Evolutionary conservation across 2,797 vertebrate species (phyloP).

Genomic region (Gymnoscopelus microlampas): DNA sequence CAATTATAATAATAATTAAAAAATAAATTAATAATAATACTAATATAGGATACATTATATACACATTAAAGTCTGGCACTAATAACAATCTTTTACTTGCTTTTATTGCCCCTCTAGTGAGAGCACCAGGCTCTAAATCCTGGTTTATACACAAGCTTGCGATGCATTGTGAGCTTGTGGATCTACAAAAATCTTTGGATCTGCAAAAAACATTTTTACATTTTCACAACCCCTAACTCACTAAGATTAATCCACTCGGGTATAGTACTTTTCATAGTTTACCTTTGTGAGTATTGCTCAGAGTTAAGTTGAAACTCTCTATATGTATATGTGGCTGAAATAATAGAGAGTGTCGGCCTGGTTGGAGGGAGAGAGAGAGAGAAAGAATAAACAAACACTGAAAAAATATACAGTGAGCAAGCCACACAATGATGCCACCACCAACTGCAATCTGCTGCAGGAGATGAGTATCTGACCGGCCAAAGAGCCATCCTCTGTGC

Average conservation of each 20-base stretch:
- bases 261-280: slow-evolving; percentile 67
- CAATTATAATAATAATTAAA: too few relatives aligned
- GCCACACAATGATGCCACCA: slow-evolving; percentile 63
- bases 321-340: slow-evolving; percentile 71
- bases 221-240: slow-evolving; percentile 52
- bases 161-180: too few relatives aligned
- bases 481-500: slow-evolving; percentile 79
- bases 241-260: slow-evolving; percentile 53
- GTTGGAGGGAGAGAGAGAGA: slow-evolving; percentile 47
- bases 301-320: slow-evolving; percentile 67
- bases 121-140: too few relatives aligned
- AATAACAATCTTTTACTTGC: too few relatives aligned
- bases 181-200: background rate
- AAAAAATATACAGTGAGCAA: slow-evolving; percentile 62
- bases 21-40: too few relatives aligned
- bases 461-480: slow-evolving; percentile 82
- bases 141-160: too few relatives aligned
- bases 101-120: too few relatives aligned
- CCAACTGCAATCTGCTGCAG: slow-evolving; percentile 79
- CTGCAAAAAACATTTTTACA: background rate
- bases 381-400: slow-evolving; percentile 71
- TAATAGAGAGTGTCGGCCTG: slow-evolving; percentile 62
- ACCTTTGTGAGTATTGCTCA: slow-evolving; percentile 53
- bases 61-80: too few relatives aligned
- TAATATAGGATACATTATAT: too few relatives aligned